Evolutionary conservation across 64 coral and sea anemone genomes (phyloP).

Genomic region (Montipora sp.): DNA sequence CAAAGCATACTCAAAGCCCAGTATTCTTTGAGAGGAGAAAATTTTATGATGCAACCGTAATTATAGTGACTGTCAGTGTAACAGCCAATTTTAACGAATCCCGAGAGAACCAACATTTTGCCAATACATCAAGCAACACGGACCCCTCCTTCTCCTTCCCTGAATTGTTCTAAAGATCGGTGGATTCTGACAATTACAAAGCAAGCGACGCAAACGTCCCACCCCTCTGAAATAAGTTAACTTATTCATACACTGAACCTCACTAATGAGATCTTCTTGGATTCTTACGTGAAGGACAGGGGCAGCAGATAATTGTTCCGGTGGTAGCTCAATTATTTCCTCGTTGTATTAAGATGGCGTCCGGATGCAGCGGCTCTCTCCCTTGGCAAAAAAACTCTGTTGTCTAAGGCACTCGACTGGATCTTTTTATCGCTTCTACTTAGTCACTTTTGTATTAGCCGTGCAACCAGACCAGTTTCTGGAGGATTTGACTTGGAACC

Average conservation of each 20-base stretch:
- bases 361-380: too few species aligned
- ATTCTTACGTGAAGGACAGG: constrained; percentile 24
- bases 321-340: constrained; percentile 4
- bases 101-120: background rate
- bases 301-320: background rate
- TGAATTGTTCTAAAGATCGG: constrained; percentile 16
- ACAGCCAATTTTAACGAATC: background rate
- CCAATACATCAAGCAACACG: background rate
- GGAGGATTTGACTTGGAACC: too few species aligned
- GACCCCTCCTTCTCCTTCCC: background rate
- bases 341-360: too few species aligned
- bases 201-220: background rate
- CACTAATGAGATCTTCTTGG: constrained; percentile 28
- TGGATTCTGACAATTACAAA: constrained; percentile 19
- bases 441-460: too few species aligned
- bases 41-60: background rate
- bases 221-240: constrained; percentile 1
- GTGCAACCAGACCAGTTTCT: too few species aligned
- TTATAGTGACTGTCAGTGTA: background rate
- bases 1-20: background rate
- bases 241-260: background rate
- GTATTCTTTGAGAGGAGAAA: background rate
- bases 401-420: too few species aligned
- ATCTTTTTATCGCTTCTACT: too few species aligned
- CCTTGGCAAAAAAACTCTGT: too few species aligned